Base-by-base conservation (phyloP, 2,888 invertebrate genomes). In the Andrena hattorfiana region DNA sequence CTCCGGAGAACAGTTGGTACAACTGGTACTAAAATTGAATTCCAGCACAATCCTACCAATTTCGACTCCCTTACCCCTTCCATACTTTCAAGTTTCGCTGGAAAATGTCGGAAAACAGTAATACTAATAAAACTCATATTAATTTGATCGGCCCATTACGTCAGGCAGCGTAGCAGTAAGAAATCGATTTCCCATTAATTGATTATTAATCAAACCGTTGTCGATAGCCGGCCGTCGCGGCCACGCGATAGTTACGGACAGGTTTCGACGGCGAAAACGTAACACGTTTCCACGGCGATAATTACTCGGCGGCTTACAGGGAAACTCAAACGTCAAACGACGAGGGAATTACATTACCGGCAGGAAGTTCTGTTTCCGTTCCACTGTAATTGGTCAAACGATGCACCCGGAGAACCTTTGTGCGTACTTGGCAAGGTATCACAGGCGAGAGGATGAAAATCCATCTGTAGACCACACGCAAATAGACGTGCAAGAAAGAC, bases 351-450 rank as follows among this genome's bases (percentile, higher is more conserved):
- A 74, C 82, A 84, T 87, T 87, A 87, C 77, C 70, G 64, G 75
- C 26, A 59, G 83, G 73, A 81, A 75, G 79, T 85, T 72, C 69
- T 79, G 77, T 82, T 86, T 77, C 82, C 30, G 77, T 88, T 84
- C 54, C 77, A 28, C 51, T 77, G 60, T 87, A 81, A 87, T 85
- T 85, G 85, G 74, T 87, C 86, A 85, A 87, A 87, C 81, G 83
- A 73, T 71, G 54, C 78, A 51, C 20, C 54, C 49, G 60, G 51
- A 54, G 82, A 71, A 68, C 74, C 87, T 83, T 81, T 83, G 86
- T 87, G 35, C 51, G 62, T 26, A 67, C 51, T 56, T 48, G 42
- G 23, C 72, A 51, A 42, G 26, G 48, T 73, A 75, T 73, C 56
- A 13, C 35, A n/a, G 28, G 8, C 56, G 28, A 49, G 23, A 1